Conservation (phyloP, 2,888 invertebrate species). For the Drosophila lacicola region DNA sequence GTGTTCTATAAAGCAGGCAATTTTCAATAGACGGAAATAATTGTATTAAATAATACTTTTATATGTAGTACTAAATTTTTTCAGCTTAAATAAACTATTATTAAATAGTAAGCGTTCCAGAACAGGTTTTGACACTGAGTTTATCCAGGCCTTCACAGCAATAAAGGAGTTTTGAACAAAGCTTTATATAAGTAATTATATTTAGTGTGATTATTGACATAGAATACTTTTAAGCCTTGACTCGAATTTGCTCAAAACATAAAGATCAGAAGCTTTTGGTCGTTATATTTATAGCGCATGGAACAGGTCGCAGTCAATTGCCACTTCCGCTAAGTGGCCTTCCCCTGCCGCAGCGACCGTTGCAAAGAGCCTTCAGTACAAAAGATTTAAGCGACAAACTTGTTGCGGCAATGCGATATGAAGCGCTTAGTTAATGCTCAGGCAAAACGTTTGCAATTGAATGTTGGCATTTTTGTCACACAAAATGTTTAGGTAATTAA, state of each 20-base stretch:
- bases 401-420: constrained; percentile 50
- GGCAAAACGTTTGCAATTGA: constrained; percentile 49
- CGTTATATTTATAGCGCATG: constrained; percentile 20
- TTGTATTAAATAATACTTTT: too few species aligned
- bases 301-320: constrained; percentile 39
- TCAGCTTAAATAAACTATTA: too few species aligned
- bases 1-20: too few species aligned
- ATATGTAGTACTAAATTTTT: too few species aligned
- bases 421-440: constrained; percentile 38
- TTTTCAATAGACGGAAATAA: too few species aligned
- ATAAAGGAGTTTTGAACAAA: not conserved
- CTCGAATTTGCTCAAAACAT: not conserved
- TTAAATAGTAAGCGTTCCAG: too few species aligned
- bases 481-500: constrained; percentile 32
- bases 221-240: constrained; percentile 18
- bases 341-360: constrained; percentile 42
- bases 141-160: constrained; percentile 1
- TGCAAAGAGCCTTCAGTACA: constrained; percentile 59
- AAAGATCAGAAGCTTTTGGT: constrained; percentile 8
- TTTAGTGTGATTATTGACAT: constrained; percentile 3
- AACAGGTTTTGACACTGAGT: not conserved
- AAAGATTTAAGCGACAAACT: constrained; percentile 64
- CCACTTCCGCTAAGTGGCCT: constrained; percentile 65
- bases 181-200: not conserved
- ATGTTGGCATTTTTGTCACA: constrained; percentile 47